Evolutionary conservation across 2,888 invertebrate genomes (phyloP), one percentile per base, ranked within the genome.

Genomic region (Cephus sareptanus): DNA sequence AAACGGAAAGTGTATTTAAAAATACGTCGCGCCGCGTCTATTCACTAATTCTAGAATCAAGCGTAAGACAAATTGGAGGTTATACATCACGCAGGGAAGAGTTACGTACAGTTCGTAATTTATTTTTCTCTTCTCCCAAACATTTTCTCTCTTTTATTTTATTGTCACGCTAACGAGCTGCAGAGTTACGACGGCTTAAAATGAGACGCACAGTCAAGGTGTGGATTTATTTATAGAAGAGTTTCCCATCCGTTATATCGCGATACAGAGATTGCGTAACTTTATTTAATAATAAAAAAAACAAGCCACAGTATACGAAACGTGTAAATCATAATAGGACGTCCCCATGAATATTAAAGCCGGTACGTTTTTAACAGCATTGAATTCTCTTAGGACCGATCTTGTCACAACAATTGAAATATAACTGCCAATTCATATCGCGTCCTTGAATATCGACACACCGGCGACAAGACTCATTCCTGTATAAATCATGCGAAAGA

Each of bases 371-470:
- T 23, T 23, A 56, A 23, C 6, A 56, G 40, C 40, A 56, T 56
- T 56, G 40, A 23, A 56, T 23, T 56, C 6, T 9, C 40, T 23
- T 56, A 56, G 40, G 23, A 56, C 9, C 40, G 40, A 56, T 23
- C 40, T 56, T 56, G 23, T 1, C 40, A 23, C 23, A 4, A 40
- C 40, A 56, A 56, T 56, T 56, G 23, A 56, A 56, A 56, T 56
- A 56, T 23, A 56, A 56, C 40, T 56, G 40, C 40, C 40, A 56
- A 56, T 56, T 71, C 34, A 15, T 33, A 31, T 35, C 34, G 68
- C 70, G 78, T 75, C 73, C 78, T 78, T 78, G 78, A 75, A 69
- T 69, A 76, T 69, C 30, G 74, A 78, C 74, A 76, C 13, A 69
- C 34, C 35, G 68, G 68, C 34, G 35, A 56, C 75, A 31, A 74